A percentile compares a stretch with the other conserved stretches of the same genome.
Evolutionary conservation across 2,113 vertebrate species (phyloP).

Genomic region (Ondatra zibethicus): DNA sequence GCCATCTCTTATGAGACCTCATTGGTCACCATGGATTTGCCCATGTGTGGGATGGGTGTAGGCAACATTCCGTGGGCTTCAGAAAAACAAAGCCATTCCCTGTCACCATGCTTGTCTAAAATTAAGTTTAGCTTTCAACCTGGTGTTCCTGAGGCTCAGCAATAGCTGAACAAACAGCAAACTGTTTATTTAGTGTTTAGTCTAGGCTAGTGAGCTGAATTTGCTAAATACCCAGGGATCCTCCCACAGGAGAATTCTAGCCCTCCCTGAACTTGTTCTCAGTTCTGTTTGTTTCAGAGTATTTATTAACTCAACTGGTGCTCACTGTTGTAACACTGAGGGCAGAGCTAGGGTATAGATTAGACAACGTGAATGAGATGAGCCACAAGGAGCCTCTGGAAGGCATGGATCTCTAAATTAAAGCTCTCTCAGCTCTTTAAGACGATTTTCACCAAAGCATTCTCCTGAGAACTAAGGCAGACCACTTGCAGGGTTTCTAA

Average conservation of each 20-base stretch:
- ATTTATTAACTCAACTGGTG: not conserved
- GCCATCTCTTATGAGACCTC: not conserved
- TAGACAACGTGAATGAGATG: not conserved
- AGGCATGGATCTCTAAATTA: not conserved
- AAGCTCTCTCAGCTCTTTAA: not conserved
- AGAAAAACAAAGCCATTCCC: slow-evolving; percentile 31
- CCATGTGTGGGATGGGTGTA: fast-evolving
- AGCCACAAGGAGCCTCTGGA: not conserved
- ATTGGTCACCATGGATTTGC: fast-evolving
- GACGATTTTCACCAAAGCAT: not conserved
- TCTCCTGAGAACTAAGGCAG: not conserved
- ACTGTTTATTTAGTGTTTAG: slow-evolving; percentile 39
- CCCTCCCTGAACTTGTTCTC: not conserved
- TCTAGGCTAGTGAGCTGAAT: slow-evolving; percentile 1
- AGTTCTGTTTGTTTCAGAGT: not conserved
- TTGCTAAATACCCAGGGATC: slow-evolving; percentile 11
- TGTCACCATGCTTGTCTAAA: slow-evolving; percentile 18
- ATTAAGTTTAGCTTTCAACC: slow-evolving; percentile 55
- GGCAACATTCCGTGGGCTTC: not conserved
- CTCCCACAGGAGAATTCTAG: slow-evolving; percentile 14
- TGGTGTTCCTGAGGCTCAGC: slow-evolving; percentile 37
- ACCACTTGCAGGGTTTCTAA: not conserved
- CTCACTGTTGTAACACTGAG: not conserved
- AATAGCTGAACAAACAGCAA: slow-evolving; percentile 51
- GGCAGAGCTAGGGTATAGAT: not conserved